Evolutionary conservation across 2,797 vertebrate genomes (phyloP), one percentile per base, ranked within the genome.

Genomic region (Coregonus sp.): DNA sequence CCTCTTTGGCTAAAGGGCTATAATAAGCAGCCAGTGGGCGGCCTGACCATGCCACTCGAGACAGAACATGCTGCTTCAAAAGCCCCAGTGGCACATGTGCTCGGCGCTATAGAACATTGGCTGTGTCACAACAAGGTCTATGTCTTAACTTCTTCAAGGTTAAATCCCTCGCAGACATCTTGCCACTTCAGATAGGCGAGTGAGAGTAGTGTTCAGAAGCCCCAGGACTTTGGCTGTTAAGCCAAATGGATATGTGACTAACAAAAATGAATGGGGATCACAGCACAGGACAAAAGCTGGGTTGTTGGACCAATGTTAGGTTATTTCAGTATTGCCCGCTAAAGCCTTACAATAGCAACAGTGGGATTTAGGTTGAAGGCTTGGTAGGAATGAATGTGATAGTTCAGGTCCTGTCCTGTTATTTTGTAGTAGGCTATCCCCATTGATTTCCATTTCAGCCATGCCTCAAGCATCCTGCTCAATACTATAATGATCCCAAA

Each of bases 21-120:
- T 84, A 90, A 88, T 86, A 89, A 91, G 86, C 80, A 72, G 40
- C 61, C 73, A 69, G 82, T 84, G 83, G 75, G 78, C 18, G 14
- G 71, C 76, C 76, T 78, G 47, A 78, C 85, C 82, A 82, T 80
- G 79, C 72, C 84, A 87, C 85, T 86, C 82, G 74, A 86, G 74
- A 82, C 54, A 66, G 81, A 72, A 74, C 78, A 85, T 79, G 73
- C 71, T 47, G 77, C 47, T 70, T 79, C 16, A 5, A 31, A 50
- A 37, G n/a, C 20, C 14, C 75, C 67, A 74, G 79, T 66, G 70
- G 35, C 51, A 69, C 33, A 56, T 18, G 20, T 31, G 51, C 69
- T 81, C 68, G 74, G 72, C 72, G 5, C n/a, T 12, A 78, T 75
- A 76, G 83, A 66, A 68, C 76, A 72, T 29, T 4, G 35, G 16